A percentile compares a stretch with the other conserved stretches of the same genome.
Conservation (phyloP, 2,113 vertebrate species). For the Okapia johnstoni region DNA sequence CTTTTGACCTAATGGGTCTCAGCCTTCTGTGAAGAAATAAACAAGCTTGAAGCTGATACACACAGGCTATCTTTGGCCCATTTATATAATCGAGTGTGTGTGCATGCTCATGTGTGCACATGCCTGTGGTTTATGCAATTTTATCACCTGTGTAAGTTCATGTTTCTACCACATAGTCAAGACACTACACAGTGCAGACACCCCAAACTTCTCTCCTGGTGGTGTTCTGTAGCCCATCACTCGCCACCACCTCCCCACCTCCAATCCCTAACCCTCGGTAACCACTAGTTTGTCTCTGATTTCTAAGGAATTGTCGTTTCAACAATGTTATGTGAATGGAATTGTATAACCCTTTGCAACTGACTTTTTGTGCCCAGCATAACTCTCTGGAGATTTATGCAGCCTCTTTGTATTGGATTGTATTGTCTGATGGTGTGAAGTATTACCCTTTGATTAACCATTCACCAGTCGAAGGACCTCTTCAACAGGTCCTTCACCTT, state of each 20-base stretch:
- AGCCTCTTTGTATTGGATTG: not conserved
- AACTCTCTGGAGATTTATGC: not conserved
- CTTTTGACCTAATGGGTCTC: not conserved
- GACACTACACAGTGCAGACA: not conserved
- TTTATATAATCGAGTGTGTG: not conserved
- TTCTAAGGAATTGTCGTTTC: not conserved
- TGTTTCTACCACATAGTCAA: not conserved
- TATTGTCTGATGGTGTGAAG: no score
- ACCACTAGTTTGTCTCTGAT: not conserved
- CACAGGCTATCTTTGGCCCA: not conserved
- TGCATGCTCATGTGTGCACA: not conserved
- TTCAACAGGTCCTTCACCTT: not conserved
- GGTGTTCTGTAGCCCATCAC: rapidly evolving
- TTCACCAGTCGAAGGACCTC: not conserved
- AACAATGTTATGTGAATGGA: not conserved
- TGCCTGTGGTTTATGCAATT: not conserved
- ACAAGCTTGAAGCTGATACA: not conserved
- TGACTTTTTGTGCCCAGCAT: not conserved
- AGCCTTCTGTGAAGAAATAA: not conserved
- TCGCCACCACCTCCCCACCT: no score
- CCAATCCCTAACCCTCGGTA: no score
- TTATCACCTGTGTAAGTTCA: not conserved
- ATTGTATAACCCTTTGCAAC: no score
- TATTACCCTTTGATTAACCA: not conserved
- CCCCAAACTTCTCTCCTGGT: not conserved